phyloP scores from a whole-genome alignment of 2,888 invertebrate genomes.

The Beris morrisii region DNA sequence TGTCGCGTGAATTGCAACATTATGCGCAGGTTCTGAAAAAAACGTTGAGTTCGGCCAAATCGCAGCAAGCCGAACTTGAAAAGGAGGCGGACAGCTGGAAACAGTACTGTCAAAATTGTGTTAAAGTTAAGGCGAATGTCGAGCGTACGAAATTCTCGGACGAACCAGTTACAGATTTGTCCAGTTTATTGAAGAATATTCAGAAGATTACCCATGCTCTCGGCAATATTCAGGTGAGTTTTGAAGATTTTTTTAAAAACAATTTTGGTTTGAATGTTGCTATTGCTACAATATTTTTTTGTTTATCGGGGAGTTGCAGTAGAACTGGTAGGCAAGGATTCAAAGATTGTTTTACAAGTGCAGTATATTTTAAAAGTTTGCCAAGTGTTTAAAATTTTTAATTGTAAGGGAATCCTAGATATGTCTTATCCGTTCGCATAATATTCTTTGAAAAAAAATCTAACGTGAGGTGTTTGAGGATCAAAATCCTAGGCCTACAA shows the following conservation, averaged over 20 bases:
- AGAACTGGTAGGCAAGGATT: no score
- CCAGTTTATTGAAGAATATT: conserved; percentile 79
- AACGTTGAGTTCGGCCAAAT: conserved; percentile 80
- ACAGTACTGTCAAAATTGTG: conserved; percentile 76
- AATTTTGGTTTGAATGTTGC: no score
- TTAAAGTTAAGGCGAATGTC: conserved; percentile 75
- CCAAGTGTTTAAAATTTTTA: no score
- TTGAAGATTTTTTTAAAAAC: not conserved
- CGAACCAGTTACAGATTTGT: conserved; percentile 76
- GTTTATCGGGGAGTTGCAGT: no score
- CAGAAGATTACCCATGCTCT: conserved; percentile 78
- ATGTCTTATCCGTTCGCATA: no score
- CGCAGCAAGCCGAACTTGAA: conserved; percentile 76
- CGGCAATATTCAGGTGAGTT: conserved; percentile 72
- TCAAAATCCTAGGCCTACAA: no score
- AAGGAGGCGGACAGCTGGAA: conserved; percentile 84
- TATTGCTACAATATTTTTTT: no score
- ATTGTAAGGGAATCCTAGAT: no score
- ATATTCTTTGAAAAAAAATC: no score
- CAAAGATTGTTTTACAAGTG: no score
- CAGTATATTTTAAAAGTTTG: no score
- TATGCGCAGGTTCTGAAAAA: conserved; percentile 81
- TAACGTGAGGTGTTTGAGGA: no score
- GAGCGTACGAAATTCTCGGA: conserved; percentile 75
- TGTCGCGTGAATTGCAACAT: conserved; percentile 79